Base-by-base conservation (phyloP, 37 sponge, comb jelly and placozoan species). In the Aplysina aerophoba region DNA sequence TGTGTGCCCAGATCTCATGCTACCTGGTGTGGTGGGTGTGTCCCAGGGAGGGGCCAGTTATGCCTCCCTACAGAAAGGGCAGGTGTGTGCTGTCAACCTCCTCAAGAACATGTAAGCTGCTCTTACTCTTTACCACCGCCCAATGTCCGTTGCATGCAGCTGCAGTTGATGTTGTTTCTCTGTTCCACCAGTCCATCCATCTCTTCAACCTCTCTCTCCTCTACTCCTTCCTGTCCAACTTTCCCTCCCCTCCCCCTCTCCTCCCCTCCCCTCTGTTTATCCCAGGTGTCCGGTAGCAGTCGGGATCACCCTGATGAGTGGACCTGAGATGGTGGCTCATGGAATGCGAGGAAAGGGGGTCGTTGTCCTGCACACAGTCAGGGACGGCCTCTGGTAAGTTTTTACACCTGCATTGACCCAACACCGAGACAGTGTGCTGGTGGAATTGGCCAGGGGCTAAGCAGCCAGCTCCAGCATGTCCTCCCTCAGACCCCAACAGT, bases 261-360 rank as follows among this genome's bases (percentile, higher is more conserved):
- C 50, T 44, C 50, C 3, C 8, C 50, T 11, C 50, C 50, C 8
- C n/a, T n/a, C n/a, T n/a, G n/a, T n/a, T n/a, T n/a, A n/a, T n/a
- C 59, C 31, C 35, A 90, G 90, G 53, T n/a, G 50, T 39, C 24
- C 84, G 24, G 79, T 82, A 72, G 81, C 83, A n/a, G 84, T 90
- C 17, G 91, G 57, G 4, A 71, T 90, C 58, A 21, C 83, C 33
- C 57, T 86, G 54, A 83, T 90, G 91, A 56, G 82, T 16, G 73
- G 54, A 27, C 73, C 78, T 31, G 62, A 77, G 50, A 87, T 90
- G 91, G 17, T 71, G 24, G 61, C 59, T 15, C 33, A 55, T 8
- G 68, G 67, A 33, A 88, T 80, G 92, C 80, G 60, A 61, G 85
- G 89, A 35, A 91, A 50, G 30, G 89, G 89, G 0, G 79, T 91